phyloP scores from a whole-genome alignment of 2,888 invertebrate genomes.

The Ctenicera cuprea region DNA sequence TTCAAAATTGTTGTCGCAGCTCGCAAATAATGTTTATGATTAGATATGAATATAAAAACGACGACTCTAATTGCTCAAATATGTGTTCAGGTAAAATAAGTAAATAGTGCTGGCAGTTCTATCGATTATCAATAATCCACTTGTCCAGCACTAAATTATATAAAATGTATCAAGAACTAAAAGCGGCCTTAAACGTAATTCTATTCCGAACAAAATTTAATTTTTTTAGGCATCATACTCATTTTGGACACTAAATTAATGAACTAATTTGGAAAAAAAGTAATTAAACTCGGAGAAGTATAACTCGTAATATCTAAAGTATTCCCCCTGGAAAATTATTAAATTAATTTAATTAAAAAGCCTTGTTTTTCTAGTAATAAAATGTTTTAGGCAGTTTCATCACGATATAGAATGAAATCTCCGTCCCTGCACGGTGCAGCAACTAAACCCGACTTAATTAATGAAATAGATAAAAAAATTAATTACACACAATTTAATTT shows the following conservation, averaged over 20 bases:
- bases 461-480: not conserved
- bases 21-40: not conserved
- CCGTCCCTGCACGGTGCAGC: too few relatives aligned
- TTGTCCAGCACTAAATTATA: constrained; percentile 18
- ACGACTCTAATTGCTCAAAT: constrained; percentile 1
- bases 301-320: not conserved
- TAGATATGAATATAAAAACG: not conserved
- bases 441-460: not conserved
- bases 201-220: not conserved
- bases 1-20: not conserved
- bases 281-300: constrained; percentile 7
- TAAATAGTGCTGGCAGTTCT: constrained; percentile 5
- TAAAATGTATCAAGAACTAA: constrained; percentile 23
- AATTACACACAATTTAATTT: not conserved
- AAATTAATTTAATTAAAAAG: constrained; percentile 28
- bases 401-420: not conserved
- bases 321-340: constrained; percentile 11
- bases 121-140: constrained; percentile 34
- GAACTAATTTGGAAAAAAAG: not conserved
- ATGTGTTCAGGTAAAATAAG: constrained; percentile 9
- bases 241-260: not conserved
- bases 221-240: not conserved
- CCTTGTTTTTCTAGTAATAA: constrained; percentile 1
- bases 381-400: not conserved
- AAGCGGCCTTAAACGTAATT: not conserved